phyloP scores from a whole-genome alignment of 2,113 vertebrate genomes.

The Leucoraja erinaceus region DNA sequence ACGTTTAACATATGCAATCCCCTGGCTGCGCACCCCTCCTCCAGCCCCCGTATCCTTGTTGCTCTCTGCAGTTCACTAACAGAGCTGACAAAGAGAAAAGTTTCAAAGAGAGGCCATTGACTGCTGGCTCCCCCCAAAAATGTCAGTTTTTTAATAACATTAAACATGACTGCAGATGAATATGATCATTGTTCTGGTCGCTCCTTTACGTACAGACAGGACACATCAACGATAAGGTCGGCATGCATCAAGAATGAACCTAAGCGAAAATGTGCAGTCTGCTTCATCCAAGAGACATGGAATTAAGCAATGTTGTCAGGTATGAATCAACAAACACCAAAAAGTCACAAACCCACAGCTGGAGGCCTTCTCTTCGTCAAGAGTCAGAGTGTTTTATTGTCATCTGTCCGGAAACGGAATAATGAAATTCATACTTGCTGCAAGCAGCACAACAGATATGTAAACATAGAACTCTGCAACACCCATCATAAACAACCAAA shows the following conservation, averaged over 20 bases:
- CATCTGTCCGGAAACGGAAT: too few relatives aligned
- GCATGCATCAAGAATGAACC: slow-evolving; percentile 51
- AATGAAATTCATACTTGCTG: too few relatives aligned
- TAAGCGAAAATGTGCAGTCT: slow-evolving; percentile 50
- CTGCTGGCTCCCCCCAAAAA: slow-evolving; percentile 58
- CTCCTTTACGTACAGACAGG: slow-evolving; percentile 53
- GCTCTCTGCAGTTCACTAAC: slow-evolving; percentile 57
- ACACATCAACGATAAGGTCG: slow-evolving; percentile 65
- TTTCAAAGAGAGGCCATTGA: slow-evolving; percentile 69
- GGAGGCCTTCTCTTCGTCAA: background rate
- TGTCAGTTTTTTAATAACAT: slow-evolving; percentile 66
- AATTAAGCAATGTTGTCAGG: slow-evolving; percentile 48
- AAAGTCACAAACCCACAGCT: too few relatives aligned
- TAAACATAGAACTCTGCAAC: too few relatives aligned
- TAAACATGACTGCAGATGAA: slow-evolving; percentile 71
- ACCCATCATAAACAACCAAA: too few relatives aligned
- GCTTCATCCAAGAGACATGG: background rate
- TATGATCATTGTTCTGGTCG: slow-evolving; percentile 70
- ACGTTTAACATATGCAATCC: slow-evolving; percentile 52
- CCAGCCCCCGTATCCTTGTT: slow-evolving; percentile 54
- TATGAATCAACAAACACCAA: slow-evolving; percentile 42
- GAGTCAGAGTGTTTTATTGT: too few relatives aligned
- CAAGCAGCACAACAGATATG: too few relatives aligned
- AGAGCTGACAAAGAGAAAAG: slow-evolving; percentile 65
- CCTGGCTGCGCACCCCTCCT: slow-evolving; percentile 51